Evolutionary conservation across 2,888 invertebrate genomes (phyloP), one percentile per base, ranked within the genome.

Genomic region (Lymantria monacha): DNA sequence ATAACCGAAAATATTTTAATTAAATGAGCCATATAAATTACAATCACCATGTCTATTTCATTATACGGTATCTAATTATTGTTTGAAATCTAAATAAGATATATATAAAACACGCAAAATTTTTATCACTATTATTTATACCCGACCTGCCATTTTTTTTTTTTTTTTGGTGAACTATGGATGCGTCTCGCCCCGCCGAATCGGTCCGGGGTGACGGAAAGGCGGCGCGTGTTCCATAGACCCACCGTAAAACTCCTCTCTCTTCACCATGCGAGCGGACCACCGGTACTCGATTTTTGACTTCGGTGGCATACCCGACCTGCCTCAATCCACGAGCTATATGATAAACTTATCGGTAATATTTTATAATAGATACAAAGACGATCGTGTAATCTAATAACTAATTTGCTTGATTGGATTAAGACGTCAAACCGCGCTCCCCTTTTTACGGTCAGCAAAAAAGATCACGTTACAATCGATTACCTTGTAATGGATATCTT

Each of bases 361-460:
- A 42, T 48, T 30, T 44, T 14, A 14, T 41, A 14, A 41, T 9
- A 14, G 12, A 41, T 52, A 49, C 57, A 67, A 46, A 12, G 43
- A 53, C 72, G 76, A 30, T 45, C 36, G 75, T 78, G 76, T 80
- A 81, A 81, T 76, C 68, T 74, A 76, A 83, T 78, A 81, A 82
- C 79, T 79, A 85, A 85, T 85, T 85, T 76, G 65, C 72, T 70
- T 85, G 88, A 87, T 88, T 87, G 81, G 86, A 90, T 90, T 89
- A 86, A 88, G 90, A 89, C 83, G 85, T 91, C 85, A 87, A 86
- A 84, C 81, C 72, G 76, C 74, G 83, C 74, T 69, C 61, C 59
- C n/a, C 65, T 59, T 63, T 74, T 66, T 67, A 90, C 81, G 85
- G 88, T 87, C 80, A 63, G 81, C 86, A 90, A 71, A 88, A 85